phyloP scores from a whole-genome alignment of 2,797 vertebrate species.

The Thaleichthys pacificus region DNA sequence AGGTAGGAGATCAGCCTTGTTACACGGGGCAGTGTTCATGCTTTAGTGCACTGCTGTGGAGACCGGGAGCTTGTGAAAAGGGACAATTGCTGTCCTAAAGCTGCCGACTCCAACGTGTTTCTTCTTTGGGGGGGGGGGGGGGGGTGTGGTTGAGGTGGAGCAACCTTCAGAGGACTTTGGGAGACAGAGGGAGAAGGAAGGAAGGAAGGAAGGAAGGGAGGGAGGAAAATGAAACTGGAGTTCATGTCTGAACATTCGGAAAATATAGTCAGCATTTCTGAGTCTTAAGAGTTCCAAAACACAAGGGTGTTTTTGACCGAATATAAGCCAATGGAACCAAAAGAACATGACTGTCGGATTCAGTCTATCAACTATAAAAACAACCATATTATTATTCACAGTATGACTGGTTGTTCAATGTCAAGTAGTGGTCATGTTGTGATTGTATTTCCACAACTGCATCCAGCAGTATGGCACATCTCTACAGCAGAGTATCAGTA shows the following conservation, averaged over 20 bases:
- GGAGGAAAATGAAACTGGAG: slow-evolving; percentile 21
- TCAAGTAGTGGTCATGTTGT: slow-evolving; percentile 24
- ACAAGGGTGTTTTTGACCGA: slow-evolving; percentile 50
- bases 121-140: background rate
- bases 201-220: background rate
- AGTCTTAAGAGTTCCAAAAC: slow-evolving; percentile 29
- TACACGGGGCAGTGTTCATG: slow-evolving; percentile 52
- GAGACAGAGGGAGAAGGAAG: background rate
- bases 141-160: slow-evolving; percentile 39
- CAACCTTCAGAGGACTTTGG: slow-evolving; percentile 27
- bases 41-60: slow-evolving; percentile 45
- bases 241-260: slow-evolving; percentile 30
- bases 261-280: slow-evolving; percentile 44
- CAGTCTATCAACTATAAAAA: background rate
- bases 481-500: no score
- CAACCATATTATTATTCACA: slow-evolving; percentile 51
- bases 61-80: slow-evolving; percentile 36
- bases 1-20: slow-evolving; percentile 54
- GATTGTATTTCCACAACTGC: background rate
- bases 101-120: slow-evolving; percentile 27
- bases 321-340: slow-evolving; percentile 37
- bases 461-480: background rate
- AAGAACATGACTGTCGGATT: no score
- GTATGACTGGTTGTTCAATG: slow-evolving; percentile 20
- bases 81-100: slow-evolving; percentile 19